These are phyloP conservation scores for Merops nubicus DNA, from an alignment of 2,113 vertebrate genomes.

Conservation along the genomic window DNA sequence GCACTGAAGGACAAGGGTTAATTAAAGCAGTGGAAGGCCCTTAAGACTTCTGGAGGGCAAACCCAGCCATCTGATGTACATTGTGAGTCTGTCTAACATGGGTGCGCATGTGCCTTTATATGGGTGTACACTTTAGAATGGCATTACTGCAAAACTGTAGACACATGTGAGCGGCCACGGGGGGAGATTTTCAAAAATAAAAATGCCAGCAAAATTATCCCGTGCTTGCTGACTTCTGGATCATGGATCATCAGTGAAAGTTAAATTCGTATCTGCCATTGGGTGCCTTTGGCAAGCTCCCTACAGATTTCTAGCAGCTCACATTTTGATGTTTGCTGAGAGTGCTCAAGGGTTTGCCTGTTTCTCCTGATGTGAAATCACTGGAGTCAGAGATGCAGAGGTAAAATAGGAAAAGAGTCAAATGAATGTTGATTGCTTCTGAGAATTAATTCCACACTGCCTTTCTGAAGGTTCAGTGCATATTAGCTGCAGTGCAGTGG, in stretches of 20 bases:
- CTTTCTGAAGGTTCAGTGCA: conserved; percentile 18
- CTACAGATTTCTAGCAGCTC: not conserved
- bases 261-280: not conserved
- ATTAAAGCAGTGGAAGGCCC: not conserved
- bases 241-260: conserved; percentile 1
- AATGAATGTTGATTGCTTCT: conserved; percentile 45
- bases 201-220: conserved; percentile 5
- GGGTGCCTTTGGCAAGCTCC: conserved; percentile 14
- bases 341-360: conserved; percentile 13
- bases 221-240: not conserved
- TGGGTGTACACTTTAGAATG: not conserved
- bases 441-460: conserved; percentile 41
- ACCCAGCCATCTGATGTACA: not conserved
- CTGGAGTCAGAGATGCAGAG: conserved; percentile 31
- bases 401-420: conserved; percentile 27
- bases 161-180: not conserved
- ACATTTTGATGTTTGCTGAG: not conserved
- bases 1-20: not conserved
- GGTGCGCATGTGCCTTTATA: not conserved
- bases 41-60: not conserved
- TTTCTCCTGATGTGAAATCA: conserved; percentile 31
- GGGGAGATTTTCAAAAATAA: conserved; percentile 6
- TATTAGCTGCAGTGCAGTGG: conserved; percentile 34
- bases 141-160: not conserved
- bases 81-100: not conserved